Percentiles rank a stretch among this genome's conserved stretches.
Evolutionary conservation across 2,797 vertebrate genomes (phyloP).

Genomic region (Malurus leucopterus): DNA sequence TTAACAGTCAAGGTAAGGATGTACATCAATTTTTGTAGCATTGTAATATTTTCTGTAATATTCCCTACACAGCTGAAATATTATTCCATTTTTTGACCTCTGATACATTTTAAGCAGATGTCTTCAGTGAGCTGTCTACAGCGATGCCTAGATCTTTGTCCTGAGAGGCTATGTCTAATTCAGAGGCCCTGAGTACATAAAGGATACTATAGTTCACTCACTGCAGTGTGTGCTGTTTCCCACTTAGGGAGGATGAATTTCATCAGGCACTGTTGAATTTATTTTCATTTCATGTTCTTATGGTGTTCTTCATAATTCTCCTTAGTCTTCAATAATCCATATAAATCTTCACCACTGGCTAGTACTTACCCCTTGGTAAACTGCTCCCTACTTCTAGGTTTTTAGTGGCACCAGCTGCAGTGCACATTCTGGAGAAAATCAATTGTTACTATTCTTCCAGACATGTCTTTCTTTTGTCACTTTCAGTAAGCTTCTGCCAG

Average conservation of each 20-base stretch:
- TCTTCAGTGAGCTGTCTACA: slow-evolving; percentile 22
- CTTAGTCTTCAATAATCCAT: background rate
- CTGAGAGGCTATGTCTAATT: slow-evolving; percentile 18
- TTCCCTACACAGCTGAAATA: slow-evolving; percentile 23
- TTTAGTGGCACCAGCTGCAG: background rate
- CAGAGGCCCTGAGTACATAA: background rate
- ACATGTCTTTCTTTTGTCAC: background rate
- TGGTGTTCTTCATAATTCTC: background rate
- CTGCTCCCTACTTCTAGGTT: background rate
- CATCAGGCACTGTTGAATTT: background rate
- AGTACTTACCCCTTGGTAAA: background rate
- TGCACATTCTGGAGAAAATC: background rate
- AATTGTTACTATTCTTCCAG: background rate
- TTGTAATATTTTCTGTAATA: slow-evolving; percentile 42
- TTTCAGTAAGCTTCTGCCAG: background rate
- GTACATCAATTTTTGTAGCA: slow-evolving; percentile 21
- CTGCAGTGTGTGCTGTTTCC: background rate
- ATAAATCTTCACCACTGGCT: background rate
- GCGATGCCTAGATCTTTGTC: slow-evolving; percentile 25
- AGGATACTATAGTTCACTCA: background rate
- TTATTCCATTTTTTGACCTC: slow-evolving; percentile 56
- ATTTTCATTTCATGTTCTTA: background rate
- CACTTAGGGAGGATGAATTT: background rate
- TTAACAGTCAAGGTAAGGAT: slow-evolving; percentile 13
- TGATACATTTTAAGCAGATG: slow-evolving; percentile 40